These are phyloP conservation scores for Protosalanx chinensis DNA, from an alignment of 2,797 vertebrate genomes.

Conservation along the genomic window DNA sequence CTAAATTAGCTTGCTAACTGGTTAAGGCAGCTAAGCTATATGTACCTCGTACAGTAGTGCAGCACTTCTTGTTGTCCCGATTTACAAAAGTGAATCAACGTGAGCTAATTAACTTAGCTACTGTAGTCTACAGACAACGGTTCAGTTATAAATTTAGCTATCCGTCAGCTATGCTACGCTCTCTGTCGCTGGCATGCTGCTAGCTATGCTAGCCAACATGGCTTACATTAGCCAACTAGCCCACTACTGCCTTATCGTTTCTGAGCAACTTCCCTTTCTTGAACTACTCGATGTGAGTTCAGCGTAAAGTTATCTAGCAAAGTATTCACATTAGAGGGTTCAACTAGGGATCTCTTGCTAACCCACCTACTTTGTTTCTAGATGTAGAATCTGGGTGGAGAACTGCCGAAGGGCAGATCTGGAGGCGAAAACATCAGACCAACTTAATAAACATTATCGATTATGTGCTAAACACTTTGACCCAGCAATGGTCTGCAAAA, in stretches of 20 bases:
- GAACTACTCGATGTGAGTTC: too few species aligned
- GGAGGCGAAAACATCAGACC: conserved; percentile 95
- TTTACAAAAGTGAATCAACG: too few species aligned
- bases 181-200: not conserved
- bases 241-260: too few species aligned
- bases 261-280: too few species aligned
- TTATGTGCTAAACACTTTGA: conserved; percentile 97
- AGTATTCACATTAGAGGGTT: not conserved
- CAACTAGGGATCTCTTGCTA: not conserved
- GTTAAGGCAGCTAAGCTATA: not conserved
- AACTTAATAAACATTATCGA: conserved; percentile 96
- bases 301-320: too few species aligned
- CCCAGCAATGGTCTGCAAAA: conserved; percentile 95
- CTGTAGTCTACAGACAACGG: too few species aligned
- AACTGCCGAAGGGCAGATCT: conserved; percentile 95
- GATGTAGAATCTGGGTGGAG: conserved; percentile 97
- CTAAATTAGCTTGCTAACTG: not conserved
- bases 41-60: too few species aligned
- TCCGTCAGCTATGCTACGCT: not conserved
- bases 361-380: conserved; percentile 39
- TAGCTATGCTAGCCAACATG: not conserved
- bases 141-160: too few species aligned
- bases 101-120: too few species aligned
- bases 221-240: conserved; percentile 2
- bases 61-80: too few species aligned